Percentiles rank a stretch among this genome's conserved stretches.
These are phyloP conservation scores for Ailuropoda melanoleuca DNA, from an alignment of 2,113 vertebrate genomes.

Conservation along the genomic window DNA sequence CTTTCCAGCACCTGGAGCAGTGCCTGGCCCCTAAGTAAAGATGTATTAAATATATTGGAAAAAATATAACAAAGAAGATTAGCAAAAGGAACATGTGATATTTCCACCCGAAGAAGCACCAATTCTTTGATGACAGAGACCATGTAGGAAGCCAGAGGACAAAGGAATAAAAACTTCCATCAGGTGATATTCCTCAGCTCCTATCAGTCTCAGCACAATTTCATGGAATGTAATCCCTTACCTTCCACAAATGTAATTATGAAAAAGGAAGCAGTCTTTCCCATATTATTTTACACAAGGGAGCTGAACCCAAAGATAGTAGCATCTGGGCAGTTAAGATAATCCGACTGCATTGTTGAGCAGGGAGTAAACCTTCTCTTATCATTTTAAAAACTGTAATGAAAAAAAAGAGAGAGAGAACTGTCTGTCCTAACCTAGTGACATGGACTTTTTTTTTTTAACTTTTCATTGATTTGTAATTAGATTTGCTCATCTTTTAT, in stretches of 20 bases:
- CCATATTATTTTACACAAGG: neutral
- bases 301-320: neutral
- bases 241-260: neutral
- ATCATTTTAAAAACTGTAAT: neutral
- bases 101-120: neutral
- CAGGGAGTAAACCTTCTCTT: neutral
- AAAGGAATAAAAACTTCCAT: neutral
- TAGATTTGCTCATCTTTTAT: neutral
- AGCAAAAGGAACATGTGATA: neutral
- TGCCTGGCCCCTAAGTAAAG: neutral
- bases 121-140: neutral
- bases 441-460: neutral
- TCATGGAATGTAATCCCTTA: neutral
- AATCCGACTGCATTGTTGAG: neutral
- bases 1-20: neutral
- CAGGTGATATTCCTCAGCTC: neutral
- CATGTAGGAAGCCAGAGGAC: neutral
- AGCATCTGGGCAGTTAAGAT: neutral
- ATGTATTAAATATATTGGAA: neutral
- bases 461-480: neutral
- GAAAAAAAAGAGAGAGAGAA: neutral
- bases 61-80: neutral
- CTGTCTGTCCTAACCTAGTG: neutral
- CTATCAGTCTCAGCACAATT: neutral
- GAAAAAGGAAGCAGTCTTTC: neutral